Evolutionary conservation across 2,888 invertebrate species (phyloP).

Genomic region (Endotricha flammealis): DNA sequence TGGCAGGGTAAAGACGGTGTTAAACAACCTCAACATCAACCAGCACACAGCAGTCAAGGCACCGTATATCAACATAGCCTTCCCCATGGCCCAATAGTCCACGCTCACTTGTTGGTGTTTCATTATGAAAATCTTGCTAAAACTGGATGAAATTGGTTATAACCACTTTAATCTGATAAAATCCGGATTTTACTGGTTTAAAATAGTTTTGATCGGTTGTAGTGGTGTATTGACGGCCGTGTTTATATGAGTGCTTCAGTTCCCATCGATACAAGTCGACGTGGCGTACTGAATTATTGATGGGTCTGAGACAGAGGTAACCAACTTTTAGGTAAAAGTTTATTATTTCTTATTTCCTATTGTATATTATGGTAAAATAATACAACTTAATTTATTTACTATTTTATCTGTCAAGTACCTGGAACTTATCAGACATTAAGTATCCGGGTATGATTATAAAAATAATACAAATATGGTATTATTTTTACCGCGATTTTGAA

Average conservation of each 20-base stretch:
- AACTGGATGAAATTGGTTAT: not conserved
- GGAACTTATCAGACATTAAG: too few species aligned
- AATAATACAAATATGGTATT: too few species aligned
- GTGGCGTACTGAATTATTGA: conserved; percentile 54
- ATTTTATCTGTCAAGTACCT: conserved; percentile 6
- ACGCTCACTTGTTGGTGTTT: conserved; percentile 82
- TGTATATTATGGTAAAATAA: too few species aligned
- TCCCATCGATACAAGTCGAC: conserved; percentile 50
- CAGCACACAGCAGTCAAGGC: conserved; percentile 80
- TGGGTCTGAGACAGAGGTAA: conserved; percentile 47
- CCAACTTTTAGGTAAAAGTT: too few species aligned
- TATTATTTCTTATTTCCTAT: too few species aligned
- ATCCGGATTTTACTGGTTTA: not conserved
- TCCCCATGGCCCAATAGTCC: conserved; percentile 82
- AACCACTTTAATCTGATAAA: not conserved
- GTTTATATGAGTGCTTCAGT: conserved; percentile 52
- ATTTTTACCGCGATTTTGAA: too few species aligned
- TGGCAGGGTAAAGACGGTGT: conserved; percentile 82
- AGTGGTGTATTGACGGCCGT: conserved; percentile 26
- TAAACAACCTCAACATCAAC: conserved; percentile 81
- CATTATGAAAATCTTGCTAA: conserved; percentile 54
- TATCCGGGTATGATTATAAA: too few species aligned
- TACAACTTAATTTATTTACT: too few species aligned
- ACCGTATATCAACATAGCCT: conserved; percentile 80
- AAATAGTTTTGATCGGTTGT: conserved; percentile 2